Conservation (phyloP, 2,113 vertebrate species). For the Oxyruncus cristatus region DNA sequence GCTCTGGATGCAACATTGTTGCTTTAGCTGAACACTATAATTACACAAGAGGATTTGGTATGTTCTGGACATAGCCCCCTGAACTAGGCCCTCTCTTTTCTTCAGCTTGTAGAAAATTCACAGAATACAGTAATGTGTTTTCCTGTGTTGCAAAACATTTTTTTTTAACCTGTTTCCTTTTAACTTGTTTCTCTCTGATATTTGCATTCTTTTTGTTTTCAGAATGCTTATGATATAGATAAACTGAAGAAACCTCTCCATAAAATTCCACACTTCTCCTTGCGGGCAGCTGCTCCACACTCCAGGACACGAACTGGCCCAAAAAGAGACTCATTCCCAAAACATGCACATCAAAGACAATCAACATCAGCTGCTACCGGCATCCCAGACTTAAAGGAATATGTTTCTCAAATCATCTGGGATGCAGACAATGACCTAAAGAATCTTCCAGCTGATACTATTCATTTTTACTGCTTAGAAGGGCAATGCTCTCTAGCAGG, state of each 20-base stretch:
- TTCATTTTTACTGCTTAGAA: slow-evolving; percentile 82
- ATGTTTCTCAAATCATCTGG: slow-evolving; percentile 79
- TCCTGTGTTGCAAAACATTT: not conserved
- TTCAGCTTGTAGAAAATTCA: not conserved
- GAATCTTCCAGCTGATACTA: slow-evolving; percentile 75
- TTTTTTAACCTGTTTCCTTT: not conserved
- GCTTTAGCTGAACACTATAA: not conserved
- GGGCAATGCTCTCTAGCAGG: slow-evolving; percentile 75
- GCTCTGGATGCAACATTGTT: not conserved
- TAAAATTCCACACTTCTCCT: slow-evolving; percentile 77
- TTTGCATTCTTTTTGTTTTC: not conserved
- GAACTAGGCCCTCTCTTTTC: not conserved
- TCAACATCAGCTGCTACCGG: slow-evolving; percentile 62
- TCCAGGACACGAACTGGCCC: slow-evolving; percentile 73
- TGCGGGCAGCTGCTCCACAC: slow-evolving; percentile 73
- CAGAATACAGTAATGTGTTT: not conserved
- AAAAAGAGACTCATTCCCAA: slow-evolving; percentile 73
- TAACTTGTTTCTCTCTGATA: not conserved
- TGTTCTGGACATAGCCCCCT: not conserved
- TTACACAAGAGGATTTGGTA: not conserved
- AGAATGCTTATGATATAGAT: slow-evolving; percentile 85
- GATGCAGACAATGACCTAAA: slow-evolving; percentile 79
- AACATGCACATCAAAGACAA: slow-evolving; percentile 51
- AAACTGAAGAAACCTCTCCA: slow-evolving; percentile 84
- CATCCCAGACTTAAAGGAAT: slow-evolving; percentile 79